Base-by-base conservation (phyloP, 2,797 vertebrate genomes). In the Cyprinodon diabolis region DNA sequence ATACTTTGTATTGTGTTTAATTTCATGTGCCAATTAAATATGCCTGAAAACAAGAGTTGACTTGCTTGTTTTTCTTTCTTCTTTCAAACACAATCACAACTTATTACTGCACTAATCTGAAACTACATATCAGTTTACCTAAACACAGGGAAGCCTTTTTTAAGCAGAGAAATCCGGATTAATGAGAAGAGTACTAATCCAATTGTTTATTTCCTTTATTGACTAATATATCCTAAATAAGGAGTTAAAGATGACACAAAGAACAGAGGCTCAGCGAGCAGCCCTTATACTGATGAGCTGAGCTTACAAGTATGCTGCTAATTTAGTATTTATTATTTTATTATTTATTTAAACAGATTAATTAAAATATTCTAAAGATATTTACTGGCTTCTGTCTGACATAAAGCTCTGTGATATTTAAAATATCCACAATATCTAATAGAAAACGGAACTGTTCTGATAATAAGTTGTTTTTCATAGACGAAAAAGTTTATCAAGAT, bases 1-100 rank as follows among this genome's bases (percentile, higher is more conserved):
- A 94, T 90, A 93, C 92, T 94, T 95, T 92, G 93, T 95, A 95
- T 93, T 94, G 95, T 95, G 94, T 95, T 95, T 93, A 95, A 88
- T 95, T 95, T 93, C 94, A 88, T 92, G 95, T 95, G 95, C 95
- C 94, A 95, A 96, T 95, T 94, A 96, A 95, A 95, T 89, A 92
- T 94, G 93, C 91, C 92, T 92, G 89, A 81, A 90, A 91, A 92
- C 12, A 79, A 85, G 70, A 62, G 37, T 17, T 0, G 5, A 0
- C 0, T 69, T 68, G 4, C 57, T 52, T 74, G 55, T 75, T 69
- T 77, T 56, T 7, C 5, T 14, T 40, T 72, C 45, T 54, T 6
- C 4, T 1, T 23, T 71, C 1, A 1, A 37, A 66, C 52, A 35
- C 43, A 57, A 13, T 10, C 2, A 47, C 17, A 63, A 58, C 2